Evolutionary conservation across 2,888 invertebrate species (phyloP).

Genomic region (Leptopilina myrica): DNA sequence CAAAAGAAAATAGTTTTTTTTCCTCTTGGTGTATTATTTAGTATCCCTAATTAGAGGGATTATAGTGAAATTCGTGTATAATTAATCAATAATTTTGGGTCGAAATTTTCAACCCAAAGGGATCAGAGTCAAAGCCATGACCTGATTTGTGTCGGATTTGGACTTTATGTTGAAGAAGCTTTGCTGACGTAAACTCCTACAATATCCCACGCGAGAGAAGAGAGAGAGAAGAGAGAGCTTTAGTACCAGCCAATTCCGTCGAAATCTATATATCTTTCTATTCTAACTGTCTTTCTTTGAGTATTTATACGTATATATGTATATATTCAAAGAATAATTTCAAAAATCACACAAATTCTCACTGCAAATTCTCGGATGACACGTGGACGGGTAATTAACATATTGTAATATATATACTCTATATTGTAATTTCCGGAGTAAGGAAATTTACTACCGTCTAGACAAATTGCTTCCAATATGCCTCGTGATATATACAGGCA

Average conservation of each 20-base stretch:
- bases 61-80: neutral
- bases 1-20: too few relatives aligned
- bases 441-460: neutral
- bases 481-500: too few relatives aligned
- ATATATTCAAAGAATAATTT: neutral
- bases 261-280: conserved; percentile 42
- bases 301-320: too few relatives aligned
- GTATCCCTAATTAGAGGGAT: too few relatives aligned
- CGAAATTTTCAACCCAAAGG: conserved; percentile 42
- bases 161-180: conserved; percentile 52
- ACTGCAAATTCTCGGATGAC: neutral
- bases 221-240: neutral
- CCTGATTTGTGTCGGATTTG: conserved; percentile 54
- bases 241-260: conserved; percentile 47
- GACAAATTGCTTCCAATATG: too few relatives aligned
- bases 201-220: conserved; percentile 36
- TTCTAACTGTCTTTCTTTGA: conserved; percentile 2
- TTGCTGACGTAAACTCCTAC: conserved; percentile 53
- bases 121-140: conserved; percentile 50
- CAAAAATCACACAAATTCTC: conserved; percentile 1
- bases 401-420: neutral
- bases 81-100: conserved; percentile 47
- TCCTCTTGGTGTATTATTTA: too few relatives aligned
- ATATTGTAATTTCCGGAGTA: neutral
- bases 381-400: neutral